Evolutionary conservation across 1,140 invertebrate genomes (phyloP), one percentile per base, ranked within the genome.

Genomic region (Orchesella cincta): DNA sequence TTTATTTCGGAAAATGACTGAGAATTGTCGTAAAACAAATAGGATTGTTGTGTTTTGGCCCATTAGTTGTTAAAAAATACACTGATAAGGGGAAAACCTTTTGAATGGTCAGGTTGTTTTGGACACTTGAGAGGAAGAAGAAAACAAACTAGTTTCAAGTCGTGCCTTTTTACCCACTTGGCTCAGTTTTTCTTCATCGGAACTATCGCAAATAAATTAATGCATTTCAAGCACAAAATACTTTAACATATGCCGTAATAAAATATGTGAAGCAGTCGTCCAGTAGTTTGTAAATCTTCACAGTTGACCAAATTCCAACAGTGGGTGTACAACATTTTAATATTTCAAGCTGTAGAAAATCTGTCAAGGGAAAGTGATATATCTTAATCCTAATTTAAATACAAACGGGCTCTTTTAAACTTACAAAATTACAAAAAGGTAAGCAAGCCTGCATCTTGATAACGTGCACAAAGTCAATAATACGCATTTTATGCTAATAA

Each of bases 11-110:
- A 23, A 57, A 57, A 57, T 57, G 14, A 57, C 52, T 57, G 52
- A 3, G 52, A 57, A 57, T 57, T 26, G 52, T 57, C 52, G 23
- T 57, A 57, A 57, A 57, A 57, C 52, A 57, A 57, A 57, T 57
- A 57, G 52, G 52, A 57, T 18, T 57, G 52, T n/a, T 26, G 52
- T 57, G 52, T 57, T 26, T 26, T n/a, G 5, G 39, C 18, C 52
- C 12, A 18, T 57, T 18, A 57, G 5, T 3, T 5, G 23, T 57
- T 57, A n/a, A 8, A 12, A 57, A 57, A 8, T 14, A 57, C 52
- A 14, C 12, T 57, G 52, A 57, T 57, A 57, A 57, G 12, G 3
- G 5, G 12, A 3, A n/a, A 57, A 57, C 52, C 8, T 57, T 23
- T 57, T 57, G 52, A 14, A 14, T n/a, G 12, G 14, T 14, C 52